These are phyloP conservation scores for Leptodactylus fallax DNA, from an alignment of 2,797 vertebrate genomes.

Conservation along the genomic window DNA sequence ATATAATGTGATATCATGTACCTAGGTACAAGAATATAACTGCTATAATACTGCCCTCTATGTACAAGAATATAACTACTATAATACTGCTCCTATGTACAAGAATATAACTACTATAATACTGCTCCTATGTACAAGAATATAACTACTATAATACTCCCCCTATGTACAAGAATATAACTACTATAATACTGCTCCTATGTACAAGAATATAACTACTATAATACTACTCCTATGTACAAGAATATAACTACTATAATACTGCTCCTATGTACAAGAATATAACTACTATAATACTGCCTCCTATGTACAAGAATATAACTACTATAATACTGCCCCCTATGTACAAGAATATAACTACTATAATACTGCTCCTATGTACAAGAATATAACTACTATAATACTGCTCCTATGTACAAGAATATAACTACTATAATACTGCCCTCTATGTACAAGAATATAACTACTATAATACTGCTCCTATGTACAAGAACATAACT, in stretches of 20 bases:
- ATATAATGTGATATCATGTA: too few species aligned
- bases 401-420: not conserved
- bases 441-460: not conserved
- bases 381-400: slow-evolving; percentile 3
- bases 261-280: not conserved
- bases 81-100: too few species aligned
- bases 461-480: slow-evolving; percentile 8
- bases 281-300: not conserved
- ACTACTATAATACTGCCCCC: slow-evolving; percentile 2
- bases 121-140: too few species aligned
- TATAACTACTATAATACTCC: not conserved
- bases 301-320: not conserved
- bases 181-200: not conserved
- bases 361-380: not conserved
- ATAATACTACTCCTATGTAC: not conserved
- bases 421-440: slow-evolving; percentile 7
- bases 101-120: too few species aligned
- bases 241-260: not conserved
- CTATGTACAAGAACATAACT: too few species aligned
- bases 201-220: not conserved
- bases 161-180: not conserved
- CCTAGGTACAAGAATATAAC: too few species aligned
- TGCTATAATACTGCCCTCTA: too few species aligned
- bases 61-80: too few species aligned
- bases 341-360: not conserved